Evolutionary conservation across 2,113 vertebrate species (phyloP).

Genomic region (Mustelus asterias): DNA sequence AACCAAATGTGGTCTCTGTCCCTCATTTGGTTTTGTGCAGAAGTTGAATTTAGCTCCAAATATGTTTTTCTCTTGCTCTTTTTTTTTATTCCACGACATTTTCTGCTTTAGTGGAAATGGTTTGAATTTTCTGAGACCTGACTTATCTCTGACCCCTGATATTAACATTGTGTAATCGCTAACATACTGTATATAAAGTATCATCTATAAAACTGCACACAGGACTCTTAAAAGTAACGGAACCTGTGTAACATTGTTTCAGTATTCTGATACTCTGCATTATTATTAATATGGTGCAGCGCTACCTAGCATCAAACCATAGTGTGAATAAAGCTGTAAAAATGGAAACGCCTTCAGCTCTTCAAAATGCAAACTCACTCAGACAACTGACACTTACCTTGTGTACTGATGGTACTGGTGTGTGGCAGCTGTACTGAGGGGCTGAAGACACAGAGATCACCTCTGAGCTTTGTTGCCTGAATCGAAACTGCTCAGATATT

Average conservation of each 20-base stretch:
- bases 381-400: not conserved
- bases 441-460: not conserved
- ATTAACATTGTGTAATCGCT: not conserved
- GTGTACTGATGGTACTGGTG: not conserved
- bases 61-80: not conserved
- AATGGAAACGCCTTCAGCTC: not conserved
- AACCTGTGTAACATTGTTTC: not conserved
- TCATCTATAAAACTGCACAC: not conserved
- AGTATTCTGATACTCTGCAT: not conserved
- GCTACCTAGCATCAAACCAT: not conserved
- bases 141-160: not conserved
- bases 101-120: not conserved
- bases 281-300: not conserved
- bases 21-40: not conserved
- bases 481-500: not conserved
- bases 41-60: not conserved
- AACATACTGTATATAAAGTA: not conserved
- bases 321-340: not conserved
- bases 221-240: not conserved
- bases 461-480: not conserved
- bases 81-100: not conserved
- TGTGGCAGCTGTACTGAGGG: not conserved
- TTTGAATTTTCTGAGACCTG: not conserved
- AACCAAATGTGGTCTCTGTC: not conserved
- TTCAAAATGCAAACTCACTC: not conserved